These are phyloP conservation scores for Gadopsis marmoratus DNA, from an alignment of 2,797 vertebrate genomes.

Conservation along the genomic window DNA sequence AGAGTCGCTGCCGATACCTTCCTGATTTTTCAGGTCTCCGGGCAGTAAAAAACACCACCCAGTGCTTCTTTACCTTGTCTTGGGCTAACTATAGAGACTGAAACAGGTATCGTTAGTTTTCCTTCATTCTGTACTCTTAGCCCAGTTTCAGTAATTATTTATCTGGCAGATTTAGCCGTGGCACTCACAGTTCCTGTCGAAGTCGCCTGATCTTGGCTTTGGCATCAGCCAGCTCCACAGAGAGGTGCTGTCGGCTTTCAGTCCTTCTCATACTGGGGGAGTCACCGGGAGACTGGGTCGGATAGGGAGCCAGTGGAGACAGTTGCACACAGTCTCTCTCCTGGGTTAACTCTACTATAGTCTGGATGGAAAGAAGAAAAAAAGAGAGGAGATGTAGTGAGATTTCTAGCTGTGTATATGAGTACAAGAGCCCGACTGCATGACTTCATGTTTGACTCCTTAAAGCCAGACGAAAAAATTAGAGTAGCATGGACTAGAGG, in stretches of 20 bases:
- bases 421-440: neutral
- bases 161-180: conserved; percentile 19
- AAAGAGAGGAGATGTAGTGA: neutral
- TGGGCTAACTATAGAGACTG: neutral
- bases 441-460: neutral
- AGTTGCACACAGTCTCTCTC: conserved; percentile 93
- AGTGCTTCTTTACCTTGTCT: neutral
- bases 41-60: neutral
- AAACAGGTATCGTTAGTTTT: conserved; percentile 13
- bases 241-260: conserved; percentile 96
- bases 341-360: conserved; percentile 94
- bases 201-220: conserved; percentile 96
- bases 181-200: conserved; percentile 96
- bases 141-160: conserved; percentile 16
- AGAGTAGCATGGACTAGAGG: neutral
- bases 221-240: conserved; percentile 96
- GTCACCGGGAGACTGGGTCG: conserved; percentile 90
- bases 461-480: conserved; percentile 1
- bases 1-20: neutral
- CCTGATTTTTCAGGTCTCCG: neutral
- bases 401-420: neutral
- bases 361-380: conserved; percentile 78
- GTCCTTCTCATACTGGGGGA: conserved; percentile 96
- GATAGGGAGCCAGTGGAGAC: conserved; percentile 84
- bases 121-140: neutral